A percentile compares a stretch with the other conserved stretches of the same genome.
phyloP scores from a whole-genome alignment of 2,888 invertebrate genomes.

The Falcaria lacertinaria region DNA sequence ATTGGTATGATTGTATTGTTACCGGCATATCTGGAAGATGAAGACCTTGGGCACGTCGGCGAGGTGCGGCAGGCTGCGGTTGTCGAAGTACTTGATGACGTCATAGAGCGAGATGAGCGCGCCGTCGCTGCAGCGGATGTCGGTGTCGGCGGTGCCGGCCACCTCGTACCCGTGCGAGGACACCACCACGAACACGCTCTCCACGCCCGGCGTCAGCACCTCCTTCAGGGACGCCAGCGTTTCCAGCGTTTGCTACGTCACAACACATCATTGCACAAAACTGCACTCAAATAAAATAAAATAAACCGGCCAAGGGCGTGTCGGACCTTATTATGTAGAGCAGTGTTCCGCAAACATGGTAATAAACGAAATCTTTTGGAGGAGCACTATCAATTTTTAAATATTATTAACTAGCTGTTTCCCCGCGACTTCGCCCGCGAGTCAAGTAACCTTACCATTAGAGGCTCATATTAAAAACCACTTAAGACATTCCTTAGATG shows the following conservation, averaged over 20 bases:
- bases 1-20: neutral
- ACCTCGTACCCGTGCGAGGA: slow-evolving; percentile 83
- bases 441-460: too few species aligned
- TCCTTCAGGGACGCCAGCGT: slow-evolving; percentile 70
- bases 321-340: too few species aligned
- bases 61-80: slow-evolving; percentile 72
- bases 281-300: too few species aligned
- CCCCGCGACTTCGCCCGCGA: too few species aligned
- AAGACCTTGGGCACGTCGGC: slow-evolving; percentile 84
- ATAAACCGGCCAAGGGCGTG: too few species aligned
- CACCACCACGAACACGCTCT: slow-evolving; percentile 76
- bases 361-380: too few species aligned
- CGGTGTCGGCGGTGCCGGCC: slow-evolving; percentile 64
- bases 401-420: too few species aligned
- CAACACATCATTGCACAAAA: neutral
- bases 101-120: slow-evolving; percentile 64
- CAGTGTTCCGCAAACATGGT: too few species aligned
- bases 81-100: slow-evolving; percentile 81
- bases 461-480: too few species aligned
- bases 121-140: slow-evolving; percentile 81
- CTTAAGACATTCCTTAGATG: too few species aligned
- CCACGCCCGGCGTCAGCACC: slow-evolving; percentile 36
- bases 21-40: slow-evolving; percentile 86
- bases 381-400: too few species aligned
- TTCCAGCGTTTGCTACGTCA: slow-evolving; percentile 47